These are phyloP conservation scores for Atta texana DNA, from an alignment of 1,140 invertebrate genomes.

Conservation along the genomic window DNA sequence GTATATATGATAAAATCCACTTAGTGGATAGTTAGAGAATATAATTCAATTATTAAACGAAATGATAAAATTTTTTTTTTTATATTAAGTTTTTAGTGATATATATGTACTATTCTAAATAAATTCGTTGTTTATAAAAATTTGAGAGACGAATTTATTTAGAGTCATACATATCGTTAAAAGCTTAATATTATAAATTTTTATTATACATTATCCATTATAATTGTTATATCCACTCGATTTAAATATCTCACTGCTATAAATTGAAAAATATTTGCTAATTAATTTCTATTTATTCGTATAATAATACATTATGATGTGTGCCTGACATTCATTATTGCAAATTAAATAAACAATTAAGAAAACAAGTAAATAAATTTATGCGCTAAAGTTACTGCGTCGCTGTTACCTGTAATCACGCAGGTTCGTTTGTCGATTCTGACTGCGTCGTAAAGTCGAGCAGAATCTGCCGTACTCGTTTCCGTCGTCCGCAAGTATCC, in stretches of 20 bases:
- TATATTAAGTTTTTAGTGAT: no score
- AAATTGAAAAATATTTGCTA: background rate
- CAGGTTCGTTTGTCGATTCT: conserved; percentile 28
- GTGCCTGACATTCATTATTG: background rate
- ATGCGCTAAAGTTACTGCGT: background rate
- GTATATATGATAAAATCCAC: no score
- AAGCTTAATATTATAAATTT: no score
- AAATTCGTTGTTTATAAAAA: no score
- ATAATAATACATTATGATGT: background rate
- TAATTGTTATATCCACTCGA: no score
- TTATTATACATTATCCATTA: no score
- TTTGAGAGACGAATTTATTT: no score
- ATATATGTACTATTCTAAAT: no score
- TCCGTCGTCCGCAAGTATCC: conserved; percentile 50
- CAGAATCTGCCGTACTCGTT: conserved; percentile 41
- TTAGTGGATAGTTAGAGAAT: no score
- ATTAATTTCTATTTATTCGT: background rate
- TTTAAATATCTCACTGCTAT: background rate
- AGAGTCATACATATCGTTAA: no score
- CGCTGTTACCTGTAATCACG: conserved; percentile 15
- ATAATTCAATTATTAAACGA: no score
- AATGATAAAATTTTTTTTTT: no score
- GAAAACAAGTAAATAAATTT: background rate
- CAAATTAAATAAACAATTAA: conserved; percentile 10
- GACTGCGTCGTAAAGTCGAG: conserved; percentile 45